These are phyloP conservation scores for Antennarius maculatus DNA, from an alignment of 2,797 vertebrate genomes.

Conservation along the genomic window DNA sequence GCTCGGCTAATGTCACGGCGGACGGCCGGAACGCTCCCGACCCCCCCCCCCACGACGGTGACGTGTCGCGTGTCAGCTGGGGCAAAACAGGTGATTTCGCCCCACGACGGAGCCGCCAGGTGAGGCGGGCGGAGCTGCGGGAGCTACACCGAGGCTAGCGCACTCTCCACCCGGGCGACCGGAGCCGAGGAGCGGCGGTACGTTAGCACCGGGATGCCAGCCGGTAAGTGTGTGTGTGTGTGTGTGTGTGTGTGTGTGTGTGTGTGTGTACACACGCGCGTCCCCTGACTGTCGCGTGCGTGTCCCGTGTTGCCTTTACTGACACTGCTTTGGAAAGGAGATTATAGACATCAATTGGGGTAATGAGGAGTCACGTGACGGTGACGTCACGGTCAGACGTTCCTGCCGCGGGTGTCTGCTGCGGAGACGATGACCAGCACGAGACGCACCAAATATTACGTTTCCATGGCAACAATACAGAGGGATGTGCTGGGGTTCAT, in stretches of 20 bases:
- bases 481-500: too few relatives aligned
- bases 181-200: conserved; percentile 44
- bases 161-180: not conserved
- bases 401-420: too few relatives aligned
- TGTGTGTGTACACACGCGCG: conserved; percentile 10
- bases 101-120: conserved; percentile 28
- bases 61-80: not conserved
- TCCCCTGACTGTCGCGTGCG: not conserved
- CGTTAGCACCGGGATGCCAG: conserved; percentile 69
- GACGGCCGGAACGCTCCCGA: not conserved
- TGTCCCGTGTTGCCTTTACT: conserved; percentile 26
- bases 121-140: conserved; percentile 8
- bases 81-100: conserved; percentile 2
- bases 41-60: too few relatives aligned
- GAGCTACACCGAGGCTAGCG: conserved; percentile 71
- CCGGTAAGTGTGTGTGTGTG: conserved; percentile 55
- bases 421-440: too few relatives aligned
- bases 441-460: too few relatives aligned
- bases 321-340: conserved; percentile 17
- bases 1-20: not conserved
- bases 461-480: too few relatives aligned
- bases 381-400: too few relatives aligned
- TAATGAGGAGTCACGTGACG: too few relatives aligned
- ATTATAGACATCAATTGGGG: too few relatives aligned
- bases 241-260: conserved; percentile 6